Conservation (phyloP, 2,113 vertebrate genomes). For the Tupaia tana region DNA sequence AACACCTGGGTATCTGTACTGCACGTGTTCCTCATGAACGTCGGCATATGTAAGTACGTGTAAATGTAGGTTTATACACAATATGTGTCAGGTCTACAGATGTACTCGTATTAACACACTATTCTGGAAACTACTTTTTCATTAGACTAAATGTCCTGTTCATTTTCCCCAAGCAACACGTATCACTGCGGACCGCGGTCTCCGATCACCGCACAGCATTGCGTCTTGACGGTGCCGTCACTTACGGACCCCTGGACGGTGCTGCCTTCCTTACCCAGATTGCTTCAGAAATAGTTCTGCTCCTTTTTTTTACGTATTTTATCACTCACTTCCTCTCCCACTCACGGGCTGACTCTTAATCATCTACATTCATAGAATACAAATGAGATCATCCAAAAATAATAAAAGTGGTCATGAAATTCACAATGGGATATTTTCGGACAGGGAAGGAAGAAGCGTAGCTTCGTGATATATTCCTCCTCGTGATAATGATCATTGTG, state of each 20-base stretch:
- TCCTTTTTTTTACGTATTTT: slow-evolving; percentile 67
- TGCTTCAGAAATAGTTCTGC: slow-evolving; percentile 9
- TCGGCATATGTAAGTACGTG: neutral
- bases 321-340: slow-evolving; percentile 55
- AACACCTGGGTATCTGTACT: neutral
- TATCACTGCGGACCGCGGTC: neutral
- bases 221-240: neutral
- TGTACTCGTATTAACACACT: neutral
- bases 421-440: slow-evolving; percentile 59
- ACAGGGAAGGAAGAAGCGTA: neutral
- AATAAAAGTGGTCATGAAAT: slow-evolving; percentile 64
- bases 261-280: slow-evolving; percentile 5
- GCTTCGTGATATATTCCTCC: neutral
- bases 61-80: no score
- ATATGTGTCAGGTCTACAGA: no score
- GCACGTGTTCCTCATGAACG: neutral
- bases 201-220: neutral
- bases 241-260: neutral
- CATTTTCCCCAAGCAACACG: neutral
- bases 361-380: slow-evolving; percentile 58
- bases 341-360: slow-evolving; percentile 60
- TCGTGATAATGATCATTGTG: slow-evolving; percentile 38
- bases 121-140: neutral
- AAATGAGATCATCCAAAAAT: slow-evolving; percentile 70
- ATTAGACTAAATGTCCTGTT: slow-evolving; percentile 36